Evolutionary conservation across 2,797 vertebrate species (phyloP).

Genomic region (Peromyscus nudipes): DNA sequence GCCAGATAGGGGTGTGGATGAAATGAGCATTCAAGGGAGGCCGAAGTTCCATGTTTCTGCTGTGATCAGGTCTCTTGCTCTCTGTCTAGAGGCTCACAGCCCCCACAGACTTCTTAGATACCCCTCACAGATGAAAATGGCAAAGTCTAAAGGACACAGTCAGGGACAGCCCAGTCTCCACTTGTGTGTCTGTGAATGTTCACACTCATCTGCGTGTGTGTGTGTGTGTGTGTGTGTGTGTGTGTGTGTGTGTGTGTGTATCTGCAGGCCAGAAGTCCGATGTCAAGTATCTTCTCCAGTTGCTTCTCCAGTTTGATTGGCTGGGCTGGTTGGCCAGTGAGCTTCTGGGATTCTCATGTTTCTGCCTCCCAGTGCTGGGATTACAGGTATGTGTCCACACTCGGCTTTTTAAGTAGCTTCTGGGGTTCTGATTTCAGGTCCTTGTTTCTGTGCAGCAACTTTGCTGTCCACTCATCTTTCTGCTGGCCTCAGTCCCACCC

Average conservation of each 20-base stretch:
- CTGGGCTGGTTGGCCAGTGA: neutral
- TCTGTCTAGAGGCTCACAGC: neutral
- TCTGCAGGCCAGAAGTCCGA: neutral
- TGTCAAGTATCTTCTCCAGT: neutral
- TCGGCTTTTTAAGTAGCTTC: neutral
- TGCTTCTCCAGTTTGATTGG: too few species aligned
- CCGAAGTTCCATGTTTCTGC: neutral
- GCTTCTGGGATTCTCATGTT: neutral
- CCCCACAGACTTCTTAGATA: neutral
- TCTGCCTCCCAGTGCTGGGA: too few species aligned
- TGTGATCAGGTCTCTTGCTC: neutral
- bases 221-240: neutral
- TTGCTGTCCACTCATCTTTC: neutral
- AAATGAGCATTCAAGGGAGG: neutral
- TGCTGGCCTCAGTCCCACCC: accelerated
- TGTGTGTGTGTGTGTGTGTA: neutral
- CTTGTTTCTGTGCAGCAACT: neutral
- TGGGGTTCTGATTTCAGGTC: neutral
- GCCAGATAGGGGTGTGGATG: neutral
- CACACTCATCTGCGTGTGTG: neutral
- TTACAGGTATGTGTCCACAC: too few species aligned
- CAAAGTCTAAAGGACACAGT: neutral
- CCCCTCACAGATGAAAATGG: neutral
- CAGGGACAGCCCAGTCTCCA: neutral
- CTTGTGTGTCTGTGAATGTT: neutral